Evolutionary conservation across 2,888 invertebrate genomes (phyloP), one percentile per base, ranked within the genome.

Genomic region (Nycteola revayana): DNA sequence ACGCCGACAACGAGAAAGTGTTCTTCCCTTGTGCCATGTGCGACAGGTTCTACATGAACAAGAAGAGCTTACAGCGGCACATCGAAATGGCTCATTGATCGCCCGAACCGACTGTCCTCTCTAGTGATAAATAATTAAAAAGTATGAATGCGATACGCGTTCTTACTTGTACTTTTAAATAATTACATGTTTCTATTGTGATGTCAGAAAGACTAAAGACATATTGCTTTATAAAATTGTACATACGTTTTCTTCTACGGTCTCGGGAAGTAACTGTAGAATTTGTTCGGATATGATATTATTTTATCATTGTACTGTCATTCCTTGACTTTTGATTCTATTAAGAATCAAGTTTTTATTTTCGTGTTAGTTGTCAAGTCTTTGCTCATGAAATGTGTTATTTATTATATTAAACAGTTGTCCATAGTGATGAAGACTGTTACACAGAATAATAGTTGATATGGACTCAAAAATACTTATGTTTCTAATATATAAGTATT

Each of bases 21-120:
- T 88, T 90, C 33, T 91, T 88, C 69, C 90, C 89, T 0, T 91
- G 91, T 63, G 89, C 85, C 42, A 85, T 91, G 74, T 91, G 91
- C 55, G 89, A 90, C 36, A 84, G 90, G 2, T 90, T 90, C 52
- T 90, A 90, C 48, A 89, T 90, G 76, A 90, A 87, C 56, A 89
- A 85, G 52, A 80, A 84, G 44, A 89, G 90, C 33, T 82, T 91
- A 47, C 87, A 89, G 27, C 79, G 90, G 17, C 91, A 91, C 65
- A 89, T 91, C 44, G 80, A 88, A 29, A 84, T 83, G 64, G 80
- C 87, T 7, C 91, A 91, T 69, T 87, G 83, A 88, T 75, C 28
- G 34, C 28, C 36, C 43, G 36, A 29, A 9, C 25, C 32, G 37
- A 40, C 37, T 26, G 9, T 36, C 25, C 14, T 23, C 35, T 42